Evolutionary conservation across 1,140 invertebrate genomes (phyloP).

Genomic region (Drosophila sp.): DNA sequence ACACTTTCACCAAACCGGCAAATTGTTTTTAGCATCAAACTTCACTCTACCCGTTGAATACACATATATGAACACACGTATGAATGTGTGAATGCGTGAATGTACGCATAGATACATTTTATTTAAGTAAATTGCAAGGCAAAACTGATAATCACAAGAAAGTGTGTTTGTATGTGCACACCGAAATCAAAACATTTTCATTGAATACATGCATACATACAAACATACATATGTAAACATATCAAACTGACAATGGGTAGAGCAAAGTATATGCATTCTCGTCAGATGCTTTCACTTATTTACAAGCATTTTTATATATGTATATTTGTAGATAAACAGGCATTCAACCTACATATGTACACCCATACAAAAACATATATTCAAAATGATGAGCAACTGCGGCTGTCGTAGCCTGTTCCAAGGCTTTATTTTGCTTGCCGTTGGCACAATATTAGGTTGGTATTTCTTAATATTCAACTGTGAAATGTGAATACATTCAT

Average conservation of each 20-base stretch:
- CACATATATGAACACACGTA: slow-evolving; percentile 1
- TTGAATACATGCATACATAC: slow-evolving; percentile 4
- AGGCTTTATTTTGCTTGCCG: slow-evolving; percentile 17
- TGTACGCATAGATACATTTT: neutral
- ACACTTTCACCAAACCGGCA: slow-evolving; percentile 18
- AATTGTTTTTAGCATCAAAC: neutral
- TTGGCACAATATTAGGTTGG: slow-evolving; percentile 30
- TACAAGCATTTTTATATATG: neutral
- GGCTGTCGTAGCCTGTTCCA: slow-evolving; percentile 10
- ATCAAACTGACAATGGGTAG: neutral
- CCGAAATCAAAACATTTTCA: too few species aligned
- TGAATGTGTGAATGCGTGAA: neutral
- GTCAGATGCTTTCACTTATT: neutral
- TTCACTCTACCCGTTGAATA: neutral
- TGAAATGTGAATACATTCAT: neutral
- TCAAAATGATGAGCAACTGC: slow-evolving; percentile 10
- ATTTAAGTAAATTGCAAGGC: neutral
- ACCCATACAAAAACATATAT: slow-evolving; percentile 8
- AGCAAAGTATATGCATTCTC: neutral
- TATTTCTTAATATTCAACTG: slow-evolving; percentile 20
- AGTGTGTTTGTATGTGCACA: neutral
- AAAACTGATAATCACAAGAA: neutral
- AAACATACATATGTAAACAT: slow-evolving; percentile 16
- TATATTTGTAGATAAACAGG: neutral
- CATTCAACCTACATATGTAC: neutral